These are phyloP conservation scores for Actinopyga echinites DNA, from an alignment of 53 echinoderm and acorn worm species.

Conservation along the genomic window DNA sequence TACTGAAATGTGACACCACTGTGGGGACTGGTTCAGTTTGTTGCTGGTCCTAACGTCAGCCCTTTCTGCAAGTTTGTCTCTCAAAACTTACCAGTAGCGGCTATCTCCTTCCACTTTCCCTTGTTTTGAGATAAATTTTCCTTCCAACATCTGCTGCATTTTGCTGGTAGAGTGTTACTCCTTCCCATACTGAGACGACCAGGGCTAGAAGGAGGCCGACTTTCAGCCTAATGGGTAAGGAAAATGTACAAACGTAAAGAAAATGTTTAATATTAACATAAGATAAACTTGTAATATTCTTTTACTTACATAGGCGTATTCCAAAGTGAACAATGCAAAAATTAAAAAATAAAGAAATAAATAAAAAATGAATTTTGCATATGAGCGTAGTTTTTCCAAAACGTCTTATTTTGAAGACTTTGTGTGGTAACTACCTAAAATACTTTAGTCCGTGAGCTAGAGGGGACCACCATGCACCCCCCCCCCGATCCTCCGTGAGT, in stretches of 20 bases:
- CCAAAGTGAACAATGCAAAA: neutral
- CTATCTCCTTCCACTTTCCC: constrained; percentile 78
- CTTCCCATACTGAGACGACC: constrained; percentile 76
- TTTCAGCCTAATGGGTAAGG: constrained; percentile 6
- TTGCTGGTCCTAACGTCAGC: too few species aligned
- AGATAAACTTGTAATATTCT: too few species aligned
- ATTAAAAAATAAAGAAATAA: neutral
- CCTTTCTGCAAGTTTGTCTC: too few species aligned
- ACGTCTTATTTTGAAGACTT: too few species aligned
- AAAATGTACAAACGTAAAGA: neutral
- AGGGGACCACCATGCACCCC: too few species aligned
- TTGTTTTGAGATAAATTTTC: constrained; percentile 72
- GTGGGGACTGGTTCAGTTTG: too few species aligned
- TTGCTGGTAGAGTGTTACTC: constrained; percentile 72
- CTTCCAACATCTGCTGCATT: constrained; percentile 70
- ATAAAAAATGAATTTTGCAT: neutral
- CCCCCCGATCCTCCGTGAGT: too few species aligned
- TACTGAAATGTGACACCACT: too few species aligned
- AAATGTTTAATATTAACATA: too few species aligned
- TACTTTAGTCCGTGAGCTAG: too few species aligned
- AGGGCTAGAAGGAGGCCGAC: constrained; percentile 69
- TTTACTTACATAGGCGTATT: neutral
- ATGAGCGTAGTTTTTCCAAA: too few species aligned
- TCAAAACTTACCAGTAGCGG: constrained; percentile 62
- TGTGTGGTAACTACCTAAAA: too few species aligned